phyloP scores from a whole-genome alignment of 2,113 vertebrate species.

The Myotis brandtii region DNA sequence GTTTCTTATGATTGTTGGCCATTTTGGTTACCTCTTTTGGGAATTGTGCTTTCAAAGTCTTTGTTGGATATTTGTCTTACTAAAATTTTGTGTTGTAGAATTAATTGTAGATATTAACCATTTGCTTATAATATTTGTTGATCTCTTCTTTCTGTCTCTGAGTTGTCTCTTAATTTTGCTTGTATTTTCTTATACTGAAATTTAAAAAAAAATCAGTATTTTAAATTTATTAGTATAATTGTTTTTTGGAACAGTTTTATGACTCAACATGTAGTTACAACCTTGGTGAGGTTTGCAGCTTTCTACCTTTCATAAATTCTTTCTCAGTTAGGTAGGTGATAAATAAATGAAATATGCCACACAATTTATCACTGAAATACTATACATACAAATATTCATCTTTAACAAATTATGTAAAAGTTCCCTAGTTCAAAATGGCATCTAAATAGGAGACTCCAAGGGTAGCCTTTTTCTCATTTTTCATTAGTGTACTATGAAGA shows the following conservation, averaged over 20 bases:
- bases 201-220: background rate
- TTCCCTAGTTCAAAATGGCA: background rate
- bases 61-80: background rate
- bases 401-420: background rate
- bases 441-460: background rate
- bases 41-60: background rate
- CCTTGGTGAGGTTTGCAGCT: background rate
- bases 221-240: background rate
- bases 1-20: background rate
- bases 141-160: background rate
- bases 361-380: background rate
- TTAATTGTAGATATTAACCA: background rate
- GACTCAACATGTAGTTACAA: background rate
- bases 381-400: background rate
- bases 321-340: background rate
- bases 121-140: background rate
- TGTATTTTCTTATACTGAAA: background rate
- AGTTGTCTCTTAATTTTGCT: background rate
- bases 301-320: background rate
- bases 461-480: constrained; percentile 1
- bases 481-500: background rate
- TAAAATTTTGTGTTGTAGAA: background rate
- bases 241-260: background rate
- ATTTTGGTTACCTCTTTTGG: background rate
- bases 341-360: background rate